Evolutionary conservation across 1,140 invertebrate genomes (phyloP).

Genomic region (Leptinotarsa defecta): DNA sequence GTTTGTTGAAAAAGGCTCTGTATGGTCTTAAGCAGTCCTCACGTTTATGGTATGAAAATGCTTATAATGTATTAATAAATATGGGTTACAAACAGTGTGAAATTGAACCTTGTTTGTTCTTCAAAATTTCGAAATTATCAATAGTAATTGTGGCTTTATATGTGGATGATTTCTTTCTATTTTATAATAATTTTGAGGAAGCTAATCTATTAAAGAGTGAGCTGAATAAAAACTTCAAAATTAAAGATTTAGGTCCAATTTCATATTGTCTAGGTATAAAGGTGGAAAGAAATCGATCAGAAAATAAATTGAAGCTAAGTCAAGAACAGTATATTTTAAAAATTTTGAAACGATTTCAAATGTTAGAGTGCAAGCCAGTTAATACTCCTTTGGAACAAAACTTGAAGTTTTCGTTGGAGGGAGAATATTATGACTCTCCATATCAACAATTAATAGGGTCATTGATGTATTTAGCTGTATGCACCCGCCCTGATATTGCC

Average conservation of each 20-base stretch:
- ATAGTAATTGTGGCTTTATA: slow-evolving; percentile 49
- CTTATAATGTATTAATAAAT: slow-evolving; percentile 41
- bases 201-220: slow-evolving; percentile 37
- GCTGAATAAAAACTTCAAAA: slow-evolving; percentile 43
- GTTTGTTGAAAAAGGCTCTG: slow-evolving; percentile 48
- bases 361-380: slow-evolving; percentile 51
- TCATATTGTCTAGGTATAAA: slow-evolving; percentile 45
- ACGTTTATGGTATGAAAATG: slow-evolving; percentile 54
- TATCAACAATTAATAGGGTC: slow-evolving; percentile 37
- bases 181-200: slow-evolving; percentile 42
- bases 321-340: slow-evolving; percentile 52
- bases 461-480: slow-evolving; percentile 35
- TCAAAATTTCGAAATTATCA: slow-evolving; percentile 31
- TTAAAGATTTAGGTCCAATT: slow-evolving; percentile 44
- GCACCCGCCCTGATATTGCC: slow-evolving; percentile 35
- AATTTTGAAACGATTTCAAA: slow-evolving; percentile 50
- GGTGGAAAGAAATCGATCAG: slow-evolving; percentile 47
- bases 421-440: slow-evolving; percentile 37
- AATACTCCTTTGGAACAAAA: slow-evolving; percentile 48
- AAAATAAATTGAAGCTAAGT: slow-evolving; percentile 45
- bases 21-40: slow-evolving; percentile 58
- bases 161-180: slow-evolving; percentile 53
- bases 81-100: slow-evolving; percentile 42
- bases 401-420: slow-evolving; percentile 28
- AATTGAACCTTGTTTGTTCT: slow-evolving; percentile 52